Evolutionary conservation across 2,113 vertebrate species (phyloP), one percentile per base, ranked within the genome.

Genomic region (Ancistrus triradiatus): DNA sequence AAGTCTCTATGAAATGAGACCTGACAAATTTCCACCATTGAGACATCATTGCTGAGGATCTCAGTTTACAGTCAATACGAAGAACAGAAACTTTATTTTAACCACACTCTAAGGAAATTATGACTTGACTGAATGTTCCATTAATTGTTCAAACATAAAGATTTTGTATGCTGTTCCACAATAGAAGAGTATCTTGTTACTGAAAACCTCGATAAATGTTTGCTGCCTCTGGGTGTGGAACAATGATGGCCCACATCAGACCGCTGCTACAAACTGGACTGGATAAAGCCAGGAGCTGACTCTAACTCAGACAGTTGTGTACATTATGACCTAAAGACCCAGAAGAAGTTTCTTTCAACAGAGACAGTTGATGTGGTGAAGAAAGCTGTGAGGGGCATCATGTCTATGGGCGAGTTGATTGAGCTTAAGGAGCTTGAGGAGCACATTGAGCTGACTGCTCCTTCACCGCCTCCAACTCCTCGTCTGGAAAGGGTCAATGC

Each of bases 391-490:
- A 49, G 50, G 42, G 47, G 68, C 85, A 31, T 83, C 90, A 7
- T 91, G 93, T 19, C 81, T 93, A 70, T 92, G 91, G 74, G 83
- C 90, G 89, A 91, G 75, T 79, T 90, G 55, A 91, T 91, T 5
- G 90, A 91, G 73, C 87, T 86, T 38, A 83, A 80, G 75, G 86
- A 87, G 66, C 82, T 90, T 46, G 79, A 70, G 42, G 86, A 88
- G 42, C 53, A 80, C 25, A 89, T 89, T 1, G 86, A 89, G 64
- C 75, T 89, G 49, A 77, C 85, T 14, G 73, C 81, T 1, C 43
- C 43, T 1, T 43, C 69, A 35, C 44, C 50, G 19, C 47, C 58
- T 9, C 75, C 68, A 13, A 44, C 84, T 9, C 73, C 87, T 57
- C 78, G 79, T 8, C 65, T 78, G 25, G 79, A 81, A 37, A 58